These are phyloP conservation scores for Xanthia togata DNA, from an alignment of 2,888 invertebrate species.

Conservation along the genomic window DNA sequence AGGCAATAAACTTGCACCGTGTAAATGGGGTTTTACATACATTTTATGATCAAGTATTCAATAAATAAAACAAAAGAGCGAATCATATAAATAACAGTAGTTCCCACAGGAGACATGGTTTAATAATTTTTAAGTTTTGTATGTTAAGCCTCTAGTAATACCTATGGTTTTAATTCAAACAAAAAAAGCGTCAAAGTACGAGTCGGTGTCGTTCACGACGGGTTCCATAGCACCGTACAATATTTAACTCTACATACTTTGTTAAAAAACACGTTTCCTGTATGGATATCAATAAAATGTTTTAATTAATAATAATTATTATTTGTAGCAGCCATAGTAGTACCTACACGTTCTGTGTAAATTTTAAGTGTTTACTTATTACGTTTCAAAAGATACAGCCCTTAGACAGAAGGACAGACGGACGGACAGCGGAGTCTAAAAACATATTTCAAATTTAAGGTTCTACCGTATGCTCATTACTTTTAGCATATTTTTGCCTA, in stretches of 20 bases:
- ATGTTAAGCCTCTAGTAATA: background rate
- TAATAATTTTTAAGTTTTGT: background rate
- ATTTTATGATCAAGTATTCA: background rate
- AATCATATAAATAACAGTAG: background rate
- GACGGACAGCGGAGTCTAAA: background rate
- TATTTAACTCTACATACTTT: background rate
- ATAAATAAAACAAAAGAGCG: background rate
- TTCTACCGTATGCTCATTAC: background rate
- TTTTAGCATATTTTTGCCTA: background rate
- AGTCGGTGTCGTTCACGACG: background rate
- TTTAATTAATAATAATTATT: background rate
- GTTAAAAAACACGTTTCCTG: background rate
- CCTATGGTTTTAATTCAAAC: background rate
- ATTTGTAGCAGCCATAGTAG: background rate
- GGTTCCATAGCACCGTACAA: background rate
- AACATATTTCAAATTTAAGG: background rate
- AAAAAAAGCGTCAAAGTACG: background rate
- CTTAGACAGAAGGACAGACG: too few species aligned
- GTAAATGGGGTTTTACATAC: too few species aligned
- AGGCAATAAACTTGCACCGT: too few species aligned
- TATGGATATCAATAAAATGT: background rate
- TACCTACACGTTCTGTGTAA: background rate
- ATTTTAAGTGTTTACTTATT: background rate
- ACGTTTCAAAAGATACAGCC: background rate
- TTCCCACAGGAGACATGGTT: background rate